phyloP scores from a whole-genome alignment of 2,888 invertebrate species.

The Drosophila aldrichi region DNA sequence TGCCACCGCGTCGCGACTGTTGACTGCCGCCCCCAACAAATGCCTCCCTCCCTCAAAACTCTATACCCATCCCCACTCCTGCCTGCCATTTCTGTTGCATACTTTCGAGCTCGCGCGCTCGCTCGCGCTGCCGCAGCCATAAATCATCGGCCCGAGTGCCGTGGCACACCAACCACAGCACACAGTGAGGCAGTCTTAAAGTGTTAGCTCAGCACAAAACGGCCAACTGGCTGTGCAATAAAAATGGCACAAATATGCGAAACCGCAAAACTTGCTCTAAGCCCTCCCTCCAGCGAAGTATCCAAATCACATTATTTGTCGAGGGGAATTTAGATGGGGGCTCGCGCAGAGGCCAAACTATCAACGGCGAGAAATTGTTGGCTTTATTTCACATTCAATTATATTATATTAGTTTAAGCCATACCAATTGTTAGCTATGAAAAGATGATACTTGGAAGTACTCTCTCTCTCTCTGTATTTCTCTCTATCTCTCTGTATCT shows the following conservation, averaged over 20 bases:
- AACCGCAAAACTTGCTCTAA: constrained; percentile 13
- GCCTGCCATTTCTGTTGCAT: constrained; percentile 59
- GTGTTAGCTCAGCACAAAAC: constrained; percentile 68
- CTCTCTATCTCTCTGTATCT: no score
- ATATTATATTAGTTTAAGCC: not conserved
- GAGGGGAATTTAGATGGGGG: not conserved
- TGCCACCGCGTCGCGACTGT: constrained; percentile 49
- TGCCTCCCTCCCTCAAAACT: not conserved
- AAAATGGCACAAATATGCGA: constrained; percentile 49
- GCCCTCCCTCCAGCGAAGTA: constrained; percentile 10
- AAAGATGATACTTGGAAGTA: not conserved
- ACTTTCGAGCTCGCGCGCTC: constrained; percentile 65
- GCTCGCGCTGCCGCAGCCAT: constrained; percentile 54
- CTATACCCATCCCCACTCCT: not conserved
- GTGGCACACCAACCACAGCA: constrained; percentile 45
- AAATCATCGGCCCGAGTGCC: constrained; percentile 64
- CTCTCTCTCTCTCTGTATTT: no score
- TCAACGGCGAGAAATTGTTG: not conserved
- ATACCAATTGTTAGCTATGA: not conserved
- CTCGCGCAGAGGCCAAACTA: not conserved
- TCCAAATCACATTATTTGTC: constrained; percentile 38
- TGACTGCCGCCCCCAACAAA: constrained; percentile 31
- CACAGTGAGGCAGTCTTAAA: constrained; percentile 60
- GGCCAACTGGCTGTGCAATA: constrained; percentile 38
- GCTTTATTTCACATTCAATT: not conserved